These are phyloP conservation scores for Fistularia commersonii DNA, from an alignment of 2,797 vertebrate genomes.

Conservation along the genomic window DNA sequence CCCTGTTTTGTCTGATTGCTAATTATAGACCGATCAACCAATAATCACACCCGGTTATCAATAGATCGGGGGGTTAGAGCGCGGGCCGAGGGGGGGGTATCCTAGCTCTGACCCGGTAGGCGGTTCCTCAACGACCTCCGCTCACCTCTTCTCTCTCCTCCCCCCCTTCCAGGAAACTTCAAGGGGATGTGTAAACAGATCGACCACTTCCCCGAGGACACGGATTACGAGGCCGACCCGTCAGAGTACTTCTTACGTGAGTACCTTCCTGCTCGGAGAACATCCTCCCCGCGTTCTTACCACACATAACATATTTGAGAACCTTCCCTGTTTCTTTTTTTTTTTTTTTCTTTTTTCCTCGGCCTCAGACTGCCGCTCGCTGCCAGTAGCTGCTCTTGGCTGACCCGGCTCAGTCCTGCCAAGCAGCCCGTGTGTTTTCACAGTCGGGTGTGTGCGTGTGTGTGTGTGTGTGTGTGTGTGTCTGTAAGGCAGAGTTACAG, in stretches of 20 bases:
- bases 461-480: too few relatives aligned
- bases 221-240: constrained; percentile 95
- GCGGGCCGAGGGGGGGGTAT: too few relatives aligned
- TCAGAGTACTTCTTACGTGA: constrained; percentile 99
- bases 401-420: constrained; percentile 41
- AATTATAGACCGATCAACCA: too few relatives aligned
- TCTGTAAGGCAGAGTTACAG: constrained; percentile 62
- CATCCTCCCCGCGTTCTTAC: too few relatives aligned
- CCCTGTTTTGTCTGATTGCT: too few relatives aligned
- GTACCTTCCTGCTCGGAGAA: constrained; percentile 55
- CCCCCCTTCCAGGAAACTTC: constrained; percentile 89
- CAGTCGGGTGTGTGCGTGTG: too few relatives aligned
- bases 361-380: constrained; percentile 17
- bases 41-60: too few relatives aligned
- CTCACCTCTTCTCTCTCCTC: constrained; percentile 27
- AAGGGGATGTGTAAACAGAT: constrained; percentile 99
- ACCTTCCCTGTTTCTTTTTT: constrained; percentile 28
- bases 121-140: constrained; percentile 3
- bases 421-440: constrained; percentile 58
- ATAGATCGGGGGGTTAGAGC: too few relatives aligned
- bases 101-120: too few relatives aligned
- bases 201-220: constrained; percentile 98
- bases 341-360: constrained; percentile 7
- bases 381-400: constrained; percentile 41
- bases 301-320: too few relatives aligned